These are phyloP conservation scores for Pampus argenteus DNA, from an alignment of 2,797 vertebrate species.

Conservation along the genomic window DNA sequence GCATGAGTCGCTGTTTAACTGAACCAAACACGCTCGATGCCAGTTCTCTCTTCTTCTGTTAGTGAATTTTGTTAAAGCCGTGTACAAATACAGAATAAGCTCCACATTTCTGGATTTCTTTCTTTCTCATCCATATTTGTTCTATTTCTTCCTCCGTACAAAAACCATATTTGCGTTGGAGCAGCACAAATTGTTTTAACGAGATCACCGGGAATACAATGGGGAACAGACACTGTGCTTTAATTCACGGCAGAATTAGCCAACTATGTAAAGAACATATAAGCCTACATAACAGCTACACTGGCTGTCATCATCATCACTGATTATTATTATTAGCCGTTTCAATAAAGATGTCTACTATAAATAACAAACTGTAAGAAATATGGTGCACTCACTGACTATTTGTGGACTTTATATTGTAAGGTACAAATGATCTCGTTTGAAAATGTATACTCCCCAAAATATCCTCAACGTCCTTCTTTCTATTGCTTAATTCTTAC, in stretches of 20 bases:
- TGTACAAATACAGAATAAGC: background rate
- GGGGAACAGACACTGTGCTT: too few relatives aligned
- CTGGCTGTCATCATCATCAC: background rate
- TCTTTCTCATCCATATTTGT: background rate
- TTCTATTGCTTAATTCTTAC: background rate
- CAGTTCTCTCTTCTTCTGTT: too few relatives aligned
- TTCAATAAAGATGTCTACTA: background rate
- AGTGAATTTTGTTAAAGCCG: background rate
- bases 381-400: background rate
- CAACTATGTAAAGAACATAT: background rate
- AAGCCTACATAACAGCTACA: background rate
- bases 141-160: background rate
- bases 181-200: background rate
- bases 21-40: conserved; percentile 4
- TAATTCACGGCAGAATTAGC: too few relatives aligned
- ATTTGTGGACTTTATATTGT: background rate
- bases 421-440: background rate
- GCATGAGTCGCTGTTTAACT: conserved; percentile 12
- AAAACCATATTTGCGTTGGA: too few relatives aligned
- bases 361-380: background rate
- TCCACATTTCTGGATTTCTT: background rate
- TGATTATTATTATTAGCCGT: background rate
- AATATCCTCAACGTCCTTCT: background rate
- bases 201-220: background rate
- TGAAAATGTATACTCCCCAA: background rate